These are phyloP conservation scores for Caenorhabditis panamensis DNA, from an alignment of 2,888 invertebrate species.

Conservation along the genomic window DNA sequence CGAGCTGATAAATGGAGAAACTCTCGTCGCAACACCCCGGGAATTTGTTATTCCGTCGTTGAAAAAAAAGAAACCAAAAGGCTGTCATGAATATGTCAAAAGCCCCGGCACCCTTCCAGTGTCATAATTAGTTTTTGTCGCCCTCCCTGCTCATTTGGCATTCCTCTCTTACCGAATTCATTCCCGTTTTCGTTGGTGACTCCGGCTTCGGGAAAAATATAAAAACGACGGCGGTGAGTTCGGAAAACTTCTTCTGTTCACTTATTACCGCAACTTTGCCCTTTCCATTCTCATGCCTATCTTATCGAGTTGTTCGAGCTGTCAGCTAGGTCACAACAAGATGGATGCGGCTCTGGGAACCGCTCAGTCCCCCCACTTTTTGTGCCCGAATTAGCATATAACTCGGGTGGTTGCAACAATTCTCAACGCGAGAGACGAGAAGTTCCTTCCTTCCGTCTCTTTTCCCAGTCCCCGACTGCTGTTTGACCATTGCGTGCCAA, in stretches of 20 bases:
- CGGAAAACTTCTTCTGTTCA: background rate
- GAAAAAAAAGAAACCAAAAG: slow-evolving; percentile 41
- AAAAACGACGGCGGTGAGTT: background rate
- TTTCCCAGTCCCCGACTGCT: slow-evolving; percentile 27
- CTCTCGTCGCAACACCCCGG: slow-evolving; percentile 11
- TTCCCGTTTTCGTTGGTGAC: too few species aligned
- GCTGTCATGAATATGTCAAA: slow-evolving; percentile 59
- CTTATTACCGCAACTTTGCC: background rate
- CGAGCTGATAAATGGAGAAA: slow-evolving; percentile 52
- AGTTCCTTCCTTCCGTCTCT: slow-evolving; percentile 28
- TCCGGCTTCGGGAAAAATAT: background rate
- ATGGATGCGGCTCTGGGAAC: slow-evolving; percentile 50
- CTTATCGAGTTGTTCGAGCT: slow-evolving; percentile 26
- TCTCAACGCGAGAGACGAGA: slow-evolving; percentile 15
- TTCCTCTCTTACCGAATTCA: background rate
- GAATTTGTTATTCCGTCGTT: slow-evolving; percentile 48
- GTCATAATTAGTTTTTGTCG: slow-evolving; percentile 46
- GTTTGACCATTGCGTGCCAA: slow-evolving; percentile 54
- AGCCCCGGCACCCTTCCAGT: slow-evolving; percentile 26
- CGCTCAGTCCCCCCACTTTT: slow-evolving; percentile 7
- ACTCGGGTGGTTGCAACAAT: slow-evolving; percentile 31
- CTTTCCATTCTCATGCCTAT: slow-evolving; percentile 9
- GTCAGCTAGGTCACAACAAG: slow-evolving; percentile 19
- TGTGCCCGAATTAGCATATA: slow-evolving; percentile 45
- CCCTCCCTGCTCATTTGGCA: background rate